Base-by-base conservation (phyloP, 2,888 invertebrate species). In the Drosophila macrospina region DNA sequence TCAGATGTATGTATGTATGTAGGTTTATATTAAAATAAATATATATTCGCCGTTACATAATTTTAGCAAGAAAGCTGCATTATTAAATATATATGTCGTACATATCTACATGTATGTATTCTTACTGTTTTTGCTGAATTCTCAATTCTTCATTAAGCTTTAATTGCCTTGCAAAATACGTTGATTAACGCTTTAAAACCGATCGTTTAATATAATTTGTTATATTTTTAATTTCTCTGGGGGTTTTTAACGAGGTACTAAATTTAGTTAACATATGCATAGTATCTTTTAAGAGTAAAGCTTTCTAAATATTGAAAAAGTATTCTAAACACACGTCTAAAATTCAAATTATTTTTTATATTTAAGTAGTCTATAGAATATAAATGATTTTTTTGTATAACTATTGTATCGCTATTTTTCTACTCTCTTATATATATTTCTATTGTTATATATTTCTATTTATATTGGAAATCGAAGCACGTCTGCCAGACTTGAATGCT, bases 71-170 rank as follows among this genome's bases (percentile, higher is more conserved):
- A 44, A 47, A 45, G 45, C 42, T 36, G 39, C 59, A 39, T 41
- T 45, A 26, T 36, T 36, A 16, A 15, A 11, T 51, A 37, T 15
- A 13, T 20, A 26, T 30, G 34, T 16, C 39, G 7, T 30, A 57
- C 16, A 39, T 34, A 24, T 36, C 30, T 42, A 13, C 48, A 50
- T 32, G 11, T 44, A 15, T 16, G 7, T 26, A 7, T 34, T 44
- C 20, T n/a, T 20, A 20, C 10, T 45, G 42, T 64, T 28, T 34
- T 34, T 30, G 47, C 37, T 20, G 59, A 56, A 63, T 63, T 62
- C 48, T 42, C 42, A 41, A 55, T 66, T 55, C 44, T n/a, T n/a
- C 51, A 67, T 59, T 44, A 32, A 65, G 41, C 11, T 68, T 67
- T 71, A 62, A 70, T 48, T 26, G 41, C 34, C 30, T 28, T 30